A percentile compares a stretch with the other conserved stretches of the same genome.
phyloP scores from a whole-genome alignment of 2,797 vertebrate genomes.

The Nannoperca obscura region DNA sequence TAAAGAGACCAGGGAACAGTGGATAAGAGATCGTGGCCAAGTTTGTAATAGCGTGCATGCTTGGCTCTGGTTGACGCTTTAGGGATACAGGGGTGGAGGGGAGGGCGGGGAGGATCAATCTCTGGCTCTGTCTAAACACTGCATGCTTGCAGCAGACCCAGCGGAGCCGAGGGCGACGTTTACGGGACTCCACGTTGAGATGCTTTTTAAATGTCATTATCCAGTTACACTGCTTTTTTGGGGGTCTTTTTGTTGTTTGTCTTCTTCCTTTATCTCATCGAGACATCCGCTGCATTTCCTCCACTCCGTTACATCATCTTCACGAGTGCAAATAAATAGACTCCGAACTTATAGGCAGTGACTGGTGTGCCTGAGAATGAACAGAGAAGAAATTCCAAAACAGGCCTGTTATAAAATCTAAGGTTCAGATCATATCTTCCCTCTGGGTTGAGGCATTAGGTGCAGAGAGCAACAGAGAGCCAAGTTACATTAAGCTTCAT shows the following conservation, averaged over 20 bases:
- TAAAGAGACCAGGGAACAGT: constrained; percentile 38
- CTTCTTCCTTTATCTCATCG: constrained; percentile 32
- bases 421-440: constrained; percentile 8
- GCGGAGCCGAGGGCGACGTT: constrained; percentile 70
- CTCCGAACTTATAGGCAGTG: constrained; percentile 11
- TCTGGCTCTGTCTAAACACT: constrained; percentile 80
- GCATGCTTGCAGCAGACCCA: constrained; percentile 67
- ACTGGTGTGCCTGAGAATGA: constrained; percentile 6
- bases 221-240: constrained; percentile 36
- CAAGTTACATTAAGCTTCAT: constrained; percentile 40
- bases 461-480: constrained; percentile 8
- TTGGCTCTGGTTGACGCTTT: constrained; percentile 61
- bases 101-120: constrained; percentile 67
- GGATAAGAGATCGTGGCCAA: constrained; percentile 49
- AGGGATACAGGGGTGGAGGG: constrained; percentile 45
- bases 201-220: constrained; percentile 62
- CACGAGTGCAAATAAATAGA: constrained; percentile 19
- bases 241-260: background rate
- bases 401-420: constrained; percentile 9
- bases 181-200: constrained; percentile 55
- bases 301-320: constrained; percentile 21
- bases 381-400: constrained; percentile 1
- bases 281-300: constrained; percentile 8
- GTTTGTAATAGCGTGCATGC: constrained; percentile 66
- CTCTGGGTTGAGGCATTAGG: constrained; percentile 11